Base-by-base conservation (phyloP, 2,888 invertebrate genomes). In the Synergus itoensis region DNA sequence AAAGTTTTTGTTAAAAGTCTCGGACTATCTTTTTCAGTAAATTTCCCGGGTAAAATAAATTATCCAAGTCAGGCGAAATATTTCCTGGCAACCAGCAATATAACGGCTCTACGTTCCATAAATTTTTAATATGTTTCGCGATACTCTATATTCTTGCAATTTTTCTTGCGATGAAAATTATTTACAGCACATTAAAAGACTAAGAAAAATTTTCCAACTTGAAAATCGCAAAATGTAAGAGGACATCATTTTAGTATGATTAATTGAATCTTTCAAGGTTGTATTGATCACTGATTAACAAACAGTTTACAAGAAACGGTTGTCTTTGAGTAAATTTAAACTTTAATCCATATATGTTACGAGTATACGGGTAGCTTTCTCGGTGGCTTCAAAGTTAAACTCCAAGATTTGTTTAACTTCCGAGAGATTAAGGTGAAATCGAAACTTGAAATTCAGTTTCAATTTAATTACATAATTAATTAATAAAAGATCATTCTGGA, bases 81-180 rank as follows among this genome's bases (percentile, higher is more conserved):
- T 69, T 69, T 48, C 36, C 45, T 28, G 21, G 69, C 36, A 69
- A 48, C 45, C 45, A 45, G 48, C 48, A 48, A 69, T 69, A 69
- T 69, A 69, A 48, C 28, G 28, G 45, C 8, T 16, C 69, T 48
- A 16, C 69, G 69, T 69, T 48, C 48, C 69, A 69, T 69, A 69
- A 48, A 69, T 69, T 48, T 48, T 48, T 69, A 69, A 69, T 69
- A 14, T 21, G 21, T 45, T 69, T 45, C 0, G 16, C 40, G 14
- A 48, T 62, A 62, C 18, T 14, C 48, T 48, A 21, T 8, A 7
- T 67, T 67, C 45, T 45, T 11, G 28, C 3, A 21, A 8, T 69
- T 48, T 69, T 48, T 16, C 45, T 48, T 28, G 3, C 16, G 18
- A 28, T 69, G 28, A 9, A 62, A 62, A 62, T 62, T n/a, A 57